Evolutionary conservation across 1,140 invertebrate genomes (phyloP), one percentile per base, ranked within the genome.

Genomic region (Rhopalosiphum maidis): DNA sequence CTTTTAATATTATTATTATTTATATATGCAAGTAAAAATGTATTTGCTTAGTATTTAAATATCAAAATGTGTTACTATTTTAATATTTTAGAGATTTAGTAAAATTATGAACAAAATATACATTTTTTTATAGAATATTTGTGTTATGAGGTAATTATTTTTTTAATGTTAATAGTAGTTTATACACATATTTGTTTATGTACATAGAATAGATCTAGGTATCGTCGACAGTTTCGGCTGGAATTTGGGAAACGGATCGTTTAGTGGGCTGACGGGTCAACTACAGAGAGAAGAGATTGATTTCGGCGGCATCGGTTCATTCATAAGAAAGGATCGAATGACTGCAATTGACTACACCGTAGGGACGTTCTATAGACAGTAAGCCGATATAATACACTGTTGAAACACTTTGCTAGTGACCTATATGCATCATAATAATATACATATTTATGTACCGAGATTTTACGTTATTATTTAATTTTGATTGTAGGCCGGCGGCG

Each of bases 141-240:
- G n/a, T 68, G 18, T 68, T 68, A 18, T n/a, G n/a, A 11, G 0
- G 0, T 6, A 68, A 68, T 68, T 48, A 48, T 51, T 2, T 4
- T 2, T 51, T 51, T 18, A 68, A n/a, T 68, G 30, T n/a, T 68
- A n/a, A 83, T 23, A 83, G 5, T 22, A 35, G 4, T 3, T 4
- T 77, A 77, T 68, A n/a, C 3, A 41, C 9, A 55, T 30, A 23
- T 35, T 55, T 55, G 23, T 21, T 94, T n/a, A 51, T 46, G 54
- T 48, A 94, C 93, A 25, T 94, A 96, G 96, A 55, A 95, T 95
- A 85, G 95, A 96, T 86, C 94, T 96, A 87, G 95, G 94, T 54
- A 96, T 96, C 94, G 95, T 96, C 51, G 95, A 96, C 85, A 94
- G 96, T 77, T 96, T 96, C 94, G 96, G 96, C 9, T 96, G 96